phyloP scores from a whole-genome alignment of 2,113 vertebrate genomes.

The Corythornis cristatus region DNA sequence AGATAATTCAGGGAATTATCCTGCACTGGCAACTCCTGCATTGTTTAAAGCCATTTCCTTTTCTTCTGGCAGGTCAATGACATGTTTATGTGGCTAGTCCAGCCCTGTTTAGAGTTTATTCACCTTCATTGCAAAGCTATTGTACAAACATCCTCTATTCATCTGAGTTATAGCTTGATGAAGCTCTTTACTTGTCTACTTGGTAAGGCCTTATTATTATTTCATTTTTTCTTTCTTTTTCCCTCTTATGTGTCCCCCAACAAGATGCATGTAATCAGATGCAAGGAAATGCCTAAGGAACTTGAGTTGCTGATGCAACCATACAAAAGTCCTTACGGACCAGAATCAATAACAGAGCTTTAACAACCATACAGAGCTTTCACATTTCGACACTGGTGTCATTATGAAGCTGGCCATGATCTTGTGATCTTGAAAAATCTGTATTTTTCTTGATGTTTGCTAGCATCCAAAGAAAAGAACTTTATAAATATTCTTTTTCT shows the following conservation, averaged over 20 bases:
- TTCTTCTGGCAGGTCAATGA: slow-evolving; percentile 79
- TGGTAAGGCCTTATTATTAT: slow-evolving; percentile 71
- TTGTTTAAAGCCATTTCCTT: background rate
- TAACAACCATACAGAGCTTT: background rate
- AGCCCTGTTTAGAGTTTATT: slow-evolving; percentile 88
- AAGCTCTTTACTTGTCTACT: slow-evolving; percentile 85
- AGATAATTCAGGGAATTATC: background rate
- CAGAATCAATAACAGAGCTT: background rate
- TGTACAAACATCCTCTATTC: slow-evolving; percentile 85
- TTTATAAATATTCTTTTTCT: background rate
- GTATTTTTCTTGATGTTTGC: background rate
- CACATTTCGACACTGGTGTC: background rate
- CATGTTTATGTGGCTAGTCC: slow-evolving; percentile 89
- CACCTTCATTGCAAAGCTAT: slow-evolving; percentile 79
- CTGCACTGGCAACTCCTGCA: background rate
- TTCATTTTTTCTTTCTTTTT: background rate
- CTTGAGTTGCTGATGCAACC: background rate
- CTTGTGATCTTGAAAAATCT: background rate
- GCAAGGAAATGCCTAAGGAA: background rate
- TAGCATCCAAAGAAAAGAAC: background rate
- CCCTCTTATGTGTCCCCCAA: background rate
- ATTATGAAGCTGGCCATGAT: background rate
- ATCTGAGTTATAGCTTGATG: slow-evolving; percentile 86
- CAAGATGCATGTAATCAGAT: background rate
- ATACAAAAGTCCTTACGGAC: background rate